Evolutionary conservation across 2,888 invertebrate species (phyloP).

Genomic region (Tryphoninae sp.): DNA sequence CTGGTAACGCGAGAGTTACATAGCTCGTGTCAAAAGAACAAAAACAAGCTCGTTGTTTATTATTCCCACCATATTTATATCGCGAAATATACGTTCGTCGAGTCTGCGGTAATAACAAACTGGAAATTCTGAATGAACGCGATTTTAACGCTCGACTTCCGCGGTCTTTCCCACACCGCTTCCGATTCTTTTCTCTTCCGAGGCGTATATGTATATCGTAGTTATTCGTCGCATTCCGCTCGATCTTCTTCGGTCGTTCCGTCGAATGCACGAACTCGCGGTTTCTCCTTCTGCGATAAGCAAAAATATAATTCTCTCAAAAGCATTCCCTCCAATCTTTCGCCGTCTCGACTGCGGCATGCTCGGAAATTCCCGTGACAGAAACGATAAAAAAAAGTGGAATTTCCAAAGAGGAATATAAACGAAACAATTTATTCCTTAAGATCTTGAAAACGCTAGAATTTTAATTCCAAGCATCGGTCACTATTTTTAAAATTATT

Average conservation of each 20-base stretch:
- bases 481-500: too few species aligned
- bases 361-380: conserved; percentile 5
- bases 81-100: background rate
- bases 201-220: background rate
- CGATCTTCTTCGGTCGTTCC: background rate
- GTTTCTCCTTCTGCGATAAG: conserved; percentile 20
- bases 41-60: conserved; percentile 20
- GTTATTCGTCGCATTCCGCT: background rate
- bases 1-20: conserved; percentile 3
- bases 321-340: background rate
- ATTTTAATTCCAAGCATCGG: too few species aligned
- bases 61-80: background rate
- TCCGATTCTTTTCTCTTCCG: conserved; percentile 35
- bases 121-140: conserved; percentile 48
- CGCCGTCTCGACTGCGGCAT: background rate
- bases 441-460: too few species aligned
- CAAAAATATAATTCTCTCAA: conserved; percentile 1
- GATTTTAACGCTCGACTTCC: conserved; percentile 21
- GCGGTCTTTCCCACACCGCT: conserved; percentile 42
- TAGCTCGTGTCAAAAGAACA: background rate
- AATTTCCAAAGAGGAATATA: background rate
- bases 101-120: conserved; percentile 14
- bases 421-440: background rate
- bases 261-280: conserved; percentile 17
- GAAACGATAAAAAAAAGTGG: background rate